Base-by-base conservation (phyloP, 1,140 invertebrate species). In the Drosophila busckii region DNA sequence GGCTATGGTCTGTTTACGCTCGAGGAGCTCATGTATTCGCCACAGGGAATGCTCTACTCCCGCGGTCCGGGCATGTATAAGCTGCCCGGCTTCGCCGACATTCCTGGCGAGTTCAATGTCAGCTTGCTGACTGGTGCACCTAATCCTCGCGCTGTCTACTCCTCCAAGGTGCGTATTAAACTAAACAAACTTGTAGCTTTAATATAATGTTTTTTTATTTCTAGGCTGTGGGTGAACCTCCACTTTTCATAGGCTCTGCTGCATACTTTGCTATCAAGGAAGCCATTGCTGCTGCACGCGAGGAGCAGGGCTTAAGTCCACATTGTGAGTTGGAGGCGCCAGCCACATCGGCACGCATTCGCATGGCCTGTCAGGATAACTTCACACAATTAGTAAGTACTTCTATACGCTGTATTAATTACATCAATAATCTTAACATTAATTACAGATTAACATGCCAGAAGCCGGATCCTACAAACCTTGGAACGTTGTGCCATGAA, bases 21-120 rank as follows among this genome's bases (percentile, higher is more conserved):
- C 60, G 97, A 98, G 88, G 95, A 98, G 86, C 88, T 96, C 5
- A 92, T 95, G 37, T 95, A 94, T 75, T 94, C 95, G 0, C 94
- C 95, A 0, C 91, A 91, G 41, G 97, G 97, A 15, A 92, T 89
- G 15, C 86, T 97, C 15, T 93, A 92, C 46, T 96, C 94, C 0
- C 89, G 93, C 70, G 97, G 97, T 12, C 97, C 97, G 28, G 96
- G 96, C 6, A 92, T 92, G 28, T 99, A 99, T 76, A 98, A 99
- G 89, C 91, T 98, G 49, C 97, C 97, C 8, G 94, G 94, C 2
- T 96, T 95, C 86, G 91, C 92, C 2, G 95, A 98, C 80, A 96
- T 97, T 80, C 97, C 97, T 0, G 89, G 90, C 46, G 93, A 97
- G 86, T 97, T 98, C 80, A 97, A 98, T 87, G 97, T 99, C 0